These are phyloP conservation scores for Patagioenas fasciata DNA, from an alignment of 2,113 vertebrate species.

Conservation along the genomic window DNA sequence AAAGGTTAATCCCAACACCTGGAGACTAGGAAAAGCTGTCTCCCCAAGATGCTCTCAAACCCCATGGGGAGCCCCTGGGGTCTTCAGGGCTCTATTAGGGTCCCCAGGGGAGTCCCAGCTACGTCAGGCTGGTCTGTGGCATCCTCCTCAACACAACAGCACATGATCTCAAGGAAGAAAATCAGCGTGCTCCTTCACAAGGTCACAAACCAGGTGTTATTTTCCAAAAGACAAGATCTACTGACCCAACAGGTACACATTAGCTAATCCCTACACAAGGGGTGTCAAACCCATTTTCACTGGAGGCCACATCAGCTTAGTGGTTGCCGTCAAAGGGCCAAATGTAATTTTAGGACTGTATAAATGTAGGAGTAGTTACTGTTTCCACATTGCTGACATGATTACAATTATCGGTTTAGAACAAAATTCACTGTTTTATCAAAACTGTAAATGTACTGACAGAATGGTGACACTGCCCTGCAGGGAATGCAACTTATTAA, in stretches of 20 bases:
- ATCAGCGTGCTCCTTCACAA: neutral
- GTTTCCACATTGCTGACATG: neutral
- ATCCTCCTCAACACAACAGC: neutral
- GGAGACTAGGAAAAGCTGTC: neutral
- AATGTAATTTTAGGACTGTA: too few species aligned
- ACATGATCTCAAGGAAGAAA: neutral
- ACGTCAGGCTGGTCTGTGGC: neutral
- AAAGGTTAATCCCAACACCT: neutral
- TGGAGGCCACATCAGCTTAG: too few species aligned
- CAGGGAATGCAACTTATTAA: neutral
- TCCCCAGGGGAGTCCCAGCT: neutral
- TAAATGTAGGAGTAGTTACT: too few species aligned
- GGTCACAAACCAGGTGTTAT: neutral
- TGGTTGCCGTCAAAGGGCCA: too few species aligned
- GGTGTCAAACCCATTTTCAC: too few species aligned
- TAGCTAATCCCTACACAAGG: neutral
- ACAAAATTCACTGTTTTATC: neutral
- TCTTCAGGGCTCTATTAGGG: neutral
- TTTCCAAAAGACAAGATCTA: neutral
- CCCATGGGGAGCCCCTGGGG: neutral
- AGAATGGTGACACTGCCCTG: neutral
- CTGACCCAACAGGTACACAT: rapidly evolving
- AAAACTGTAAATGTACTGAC: neutral
- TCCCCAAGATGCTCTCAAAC: rapidly evolving
- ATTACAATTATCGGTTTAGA: neutral